Evolutionary conservation across 2,113 vertebrate genomes (phyloP), one percentile per base, ranked within the genome.

Genomic region (Atlantisia rogersi): DNA sequence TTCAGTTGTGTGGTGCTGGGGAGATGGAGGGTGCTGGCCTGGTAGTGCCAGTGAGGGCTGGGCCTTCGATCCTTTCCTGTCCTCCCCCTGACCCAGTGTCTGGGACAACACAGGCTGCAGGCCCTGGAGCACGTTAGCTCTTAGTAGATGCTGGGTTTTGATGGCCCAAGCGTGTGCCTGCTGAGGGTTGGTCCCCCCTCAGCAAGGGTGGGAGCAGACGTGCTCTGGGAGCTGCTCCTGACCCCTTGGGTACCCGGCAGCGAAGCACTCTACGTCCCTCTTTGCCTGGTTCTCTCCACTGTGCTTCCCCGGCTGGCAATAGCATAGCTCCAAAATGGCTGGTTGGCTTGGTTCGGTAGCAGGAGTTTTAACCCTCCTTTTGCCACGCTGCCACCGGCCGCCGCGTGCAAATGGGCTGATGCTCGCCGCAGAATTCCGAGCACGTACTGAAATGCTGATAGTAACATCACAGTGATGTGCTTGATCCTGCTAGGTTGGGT

Each of bases 231-330:
- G 69, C 76, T 44, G 70, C 65, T 82, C 75, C 67, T 1, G 4
- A 67, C 16, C 37, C 24, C n/a, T 63, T 2, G 0, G 19, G 46
- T 82, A n/a, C 40, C 44, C 0, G 3, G 17, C 60, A 50, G n/a
- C 0, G 0, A 39, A 77, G 53, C 18, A 2, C 25, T 32, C 32
- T 3, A 7, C 0, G 0, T 32, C 40, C 48, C 1, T 1, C 44
- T 32, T 80, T 21, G 7, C 25, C 42, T 79, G 0, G 0, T 39
- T 6, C 32, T 63, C 5, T 2, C 11, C 24, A 40, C 76, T 0
- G 0, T 0, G 0, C 32, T 39, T 31, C 58, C 35, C 50, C 76
- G 83, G 44, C 67, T 15, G 20, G 35, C 48, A 70, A 91, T 53
- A 55, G 53, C 42, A 78, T 15, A 12, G 67, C 44, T 92, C 76